These are phyloP conservation scores for Gobio occitaniae DNA, from an alignment of 2,797 vertebrate genomes.

Conservation along the genomic window DNA sequence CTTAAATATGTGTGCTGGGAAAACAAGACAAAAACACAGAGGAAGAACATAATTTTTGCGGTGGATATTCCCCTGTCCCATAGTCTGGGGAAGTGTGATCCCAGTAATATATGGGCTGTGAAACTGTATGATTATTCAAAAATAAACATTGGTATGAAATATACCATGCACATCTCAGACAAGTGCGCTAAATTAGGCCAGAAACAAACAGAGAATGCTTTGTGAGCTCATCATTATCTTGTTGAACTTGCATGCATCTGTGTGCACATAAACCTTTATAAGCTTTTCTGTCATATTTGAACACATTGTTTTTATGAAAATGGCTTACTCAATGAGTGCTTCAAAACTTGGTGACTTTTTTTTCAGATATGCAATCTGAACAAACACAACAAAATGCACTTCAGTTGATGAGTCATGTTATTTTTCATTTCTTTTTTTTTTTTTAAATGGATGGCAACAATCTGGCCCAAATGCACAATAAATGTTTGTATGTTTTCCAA, in stretches of 20 bases:
- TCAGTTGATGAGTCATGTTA: too few species aligned
- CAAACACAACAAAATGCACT: neutral
- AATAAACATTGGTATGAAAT: neutral
- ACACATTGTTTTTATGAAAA: neutral
- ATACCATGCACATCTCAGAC: neutral
- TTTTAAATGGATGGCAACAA: too few species aligned
- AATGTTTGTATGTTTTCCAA: too few species aligned
- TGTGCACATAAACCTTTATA: neutral
- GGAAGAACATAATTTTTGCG: neutral
- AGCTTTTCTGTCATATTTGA: neutral
- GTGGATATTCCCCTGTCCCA: neutral
- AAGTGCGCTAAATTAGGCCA: neutral
- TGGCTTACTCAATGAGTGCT: neutral
- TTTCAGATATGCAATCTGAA: neutral
- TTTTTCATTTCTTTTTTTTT: too few species aligned
- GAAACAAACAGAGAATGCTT: neutral
- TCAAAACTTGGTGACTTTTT: neutral
- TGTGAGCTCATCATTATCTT: neutral
- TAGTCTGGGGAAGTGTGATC: neutral
- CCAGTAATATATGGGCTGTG: neutral
- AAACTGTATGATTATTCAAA: conserved; percentile 1
- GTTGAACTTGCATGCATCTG: neutral
- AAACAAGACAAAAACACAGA: neutral
- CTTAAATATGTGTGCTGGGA: neutral
- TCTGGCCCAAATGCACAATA: too few species aligned